A percentile compares a stretch with the other conserved stretches of the same genome.
phyloP scores from a whole-genome alignment of 2,797 vertebrate species.

The Pygocentrus nattereri region DNA sequence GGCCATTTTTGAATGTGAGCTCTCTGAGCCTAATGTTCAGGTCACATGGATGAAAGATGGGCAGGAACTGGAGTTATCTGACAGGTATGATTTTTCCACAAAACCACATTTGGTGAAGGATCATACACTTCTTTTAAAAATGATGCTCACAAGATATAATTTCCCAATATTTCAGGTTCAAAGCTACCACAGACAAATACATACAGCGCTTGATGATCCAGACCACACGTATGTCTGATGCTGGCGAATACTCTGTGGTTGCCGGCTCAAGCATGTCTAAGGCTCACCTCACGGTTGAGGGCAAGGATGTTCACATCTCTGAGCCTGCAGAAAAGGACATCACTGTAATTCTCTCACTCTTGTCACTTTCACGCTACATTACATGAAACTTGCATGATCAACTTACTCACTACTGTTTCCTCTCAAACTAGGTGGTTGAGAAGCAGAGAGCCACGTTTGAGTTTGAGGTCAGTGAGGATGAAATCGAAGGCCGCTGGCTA shows the following conservation, averaged over 20 bases:
- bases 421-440: conserved; percentile 81
- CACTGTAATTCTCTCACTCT: conserved; percentile 64
- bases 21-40: conserved; percentile 93
- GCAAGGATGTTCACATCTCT: conserved; percentile 86
- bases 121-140: not conserved
- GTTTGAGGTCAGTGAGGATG: conserved; percentile 91
- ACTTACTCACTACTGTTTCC: conserved; percentile 14
- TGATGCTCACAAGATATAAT: not conserved
- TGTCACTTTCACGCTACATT: not conserved
- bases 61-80: conserved; percentile 85
- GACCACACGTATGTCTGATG: conserved; percentile 89
- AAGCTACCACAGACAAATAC: conserved; percentile 86
- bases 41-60: conserved; percentile 98
- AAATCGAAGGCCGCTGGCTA: conserved; percentile 87
- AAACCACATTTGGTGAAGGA: conserved; percentile 74
- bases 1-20: conserved; percentile 94
- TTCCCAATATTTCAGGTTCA: conserved; percentile 49
- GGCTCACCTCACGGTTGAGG: conserved; percentile 91
- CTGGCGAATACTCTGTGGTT: conserved; percentile 92
- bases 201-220: conserved; percentile 93
- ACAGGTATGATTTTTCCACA: conserved; percentile 27
- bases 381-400: not conserved
- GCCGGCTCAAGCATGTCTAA: conserved; percentile 93
- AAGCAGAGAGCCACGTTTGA: conserved; percentile 87
- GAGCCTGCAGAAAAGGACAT: conserved; percentile 75